Conservation (phyloP, 2,113 vertebrate genomes). For the Alectura lathami region DNA sequence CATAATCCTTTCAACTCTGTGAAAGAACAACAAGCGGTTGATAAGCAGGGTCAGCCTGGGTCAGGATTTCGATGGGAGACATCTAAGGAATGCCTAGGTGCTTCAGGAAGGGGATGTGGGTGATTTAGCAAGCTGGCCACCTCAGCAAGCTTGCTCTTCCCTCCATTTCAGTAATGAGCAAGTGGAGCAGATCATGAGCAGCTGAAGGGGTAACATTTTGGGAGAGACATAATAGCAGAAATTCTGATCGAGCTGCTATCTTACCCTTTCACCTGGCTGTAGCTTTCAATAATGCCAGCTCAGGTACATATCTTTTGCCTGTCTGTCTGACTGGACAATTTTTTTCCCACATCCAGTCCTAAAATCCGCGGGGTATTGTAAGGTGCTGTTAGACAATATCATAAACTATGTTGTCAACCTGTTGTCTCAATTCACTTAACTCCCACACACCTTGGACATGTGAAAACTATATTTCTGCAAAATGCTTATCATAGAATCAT, state of each 20-base stretch:
- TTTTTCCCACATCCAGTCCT: neutral
- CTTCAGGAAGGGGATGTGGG: constrained; percentile 47
- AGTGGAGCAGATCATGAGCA: neutral
- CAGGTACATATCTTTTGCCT: neutral
- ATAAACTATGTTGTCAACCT: neutral
- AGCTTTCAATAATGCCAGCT: neutral
- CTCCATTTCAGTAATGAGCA: neutral
- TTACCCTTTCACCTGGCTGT: neutral
- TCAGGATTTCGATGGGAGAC: constrained; percentile 55
- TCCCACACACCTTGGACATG: neutral
- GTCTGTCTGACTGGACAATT: neutral
- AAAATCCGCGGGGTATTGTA: neutral
- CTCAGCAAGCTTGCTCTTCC: neutral
- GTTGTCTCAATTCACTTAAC: neutral
- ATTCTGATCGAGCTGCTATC: rapidly evolving
- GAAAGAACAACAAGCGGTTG: constrained; percentile 48
- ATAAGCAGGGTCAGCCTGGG: constrained; percentile 65
- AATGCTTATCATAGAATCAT: no score
- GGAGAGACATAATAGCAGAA: neutral
- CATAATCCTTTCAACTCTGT: constrained; percentile 57
- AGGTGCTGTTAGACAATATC: neutral
- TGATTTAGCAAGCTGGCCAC: constrained; percentile 17
- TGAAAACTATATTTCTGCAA: constrained; percentile 6
- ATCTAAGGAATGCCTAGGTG: constrained; percentile 66
- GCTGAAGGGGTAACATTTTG: neutral